phyloP scores from a whole-genome alignment of 2,888 invertebrate genomes.

The Drosophila diplacantha region DNA sequence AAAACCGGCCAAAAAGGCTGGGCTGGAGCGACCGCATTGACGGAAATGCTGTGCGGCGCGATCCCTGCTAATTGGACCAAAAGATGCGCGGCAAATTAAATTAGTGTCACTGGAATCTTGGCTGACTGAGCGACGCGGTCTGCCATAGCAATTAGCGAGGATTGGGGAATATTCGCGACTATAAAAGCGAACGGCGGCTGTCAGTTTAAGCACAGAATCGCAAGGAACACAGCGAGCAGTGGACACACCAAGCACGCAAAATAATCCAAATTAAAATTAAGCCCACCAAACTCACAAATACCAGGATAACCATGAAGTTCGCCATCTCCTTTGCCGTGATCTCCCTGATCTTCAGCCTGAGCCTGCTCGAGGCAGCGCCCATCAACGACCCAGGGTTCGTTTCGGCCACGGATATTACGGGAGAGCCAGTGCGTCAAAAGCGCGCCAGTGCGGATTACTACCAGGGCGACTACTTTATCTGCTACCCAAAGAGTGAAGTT shows the following conservation, averaged over 20 bases:
- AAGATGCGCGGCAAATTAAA: conserved; percentile 47
- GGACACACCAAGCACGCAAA: conserved; percentile 31
- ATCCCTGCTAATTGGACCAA: conserved; percentile 47
- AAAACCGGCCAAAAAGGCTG: conserved; percentile 22
- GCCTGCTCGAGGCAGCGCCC: conserved; percentile 39
- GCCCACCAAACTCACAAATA: conserved; percentile 1
- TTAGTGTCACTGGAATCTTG: conserved; percentile 44
- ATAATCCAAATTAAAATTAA: background rate
- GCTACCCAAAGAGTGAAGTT: conserved; percentile 60
- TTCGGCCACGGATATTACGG: conserved; percentile 49
- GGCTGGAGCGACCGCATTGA: conserved; percentile 23
- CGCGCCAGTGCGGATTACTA: conserved; percentile 44
- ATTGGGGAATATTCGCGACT: conserved; percentile 34
- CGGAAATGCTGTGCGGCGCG: conserved; percentile 50
- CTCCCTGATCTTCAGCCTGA: conserved; percentile 26
- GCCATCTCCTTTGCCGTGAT: conserved; percentile 20
- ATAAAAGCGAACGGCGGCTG: conserved; percentile 42
- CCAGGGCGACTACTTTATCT: conserved; percentile 50
- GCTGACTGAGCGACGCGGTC: conserved; percentile 35
- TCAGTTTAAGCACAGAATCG: conserved; percentile 48
- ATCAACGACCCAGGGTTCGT: conserved; percentile 29
- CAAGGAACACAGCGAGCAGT: conserved; percentile 41
- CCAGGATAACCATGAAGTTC: conserved; percentile 43
- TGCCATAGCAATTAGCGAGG: conserved; percentile 58
- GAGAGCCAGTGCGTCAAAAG: conserved; percentile 48